Conservation (phyloP, 2,797 vertebrate species). For the Ibycter americanus region DNA sequence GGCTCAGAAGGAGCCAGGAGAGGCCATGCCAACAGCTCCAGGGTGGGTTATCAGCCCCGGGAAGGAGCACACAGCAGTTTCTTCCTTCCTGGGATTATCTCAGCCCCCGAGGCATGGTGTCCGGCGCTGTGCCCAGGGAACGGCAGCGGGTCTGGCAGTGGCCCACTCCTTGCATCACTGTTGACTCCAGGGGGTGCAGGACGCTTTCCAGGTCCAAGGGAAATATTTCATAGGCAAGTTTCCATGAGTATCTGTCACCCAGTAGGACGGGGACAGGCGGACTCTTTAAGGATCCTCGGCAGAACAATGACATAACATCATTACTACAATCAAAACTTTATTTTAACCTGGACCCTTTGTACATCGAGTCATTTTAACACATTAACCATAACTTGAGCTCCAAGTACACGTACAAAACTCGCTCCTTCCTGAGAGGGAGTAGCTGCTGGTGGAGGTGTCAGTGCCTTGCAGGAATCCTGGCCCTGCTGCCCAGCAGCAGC, state of each 20-base stretch:
- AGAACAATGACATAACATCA: background rate
- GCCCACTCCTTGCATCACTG: background rate
- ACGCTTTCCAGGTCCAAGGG: background rate
- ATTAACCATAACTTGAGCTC: background rate
- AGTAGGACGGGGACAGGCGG: rapidly evolving
- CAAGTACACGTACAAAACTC: background rate
- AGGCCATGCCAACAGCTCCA: constrained; percentile 7
- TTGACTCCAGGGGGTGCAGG: constrained; percentile 21
- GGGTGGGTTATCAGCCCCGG: constrained; percentile 32
- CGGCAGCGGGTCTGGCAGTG: background rate
- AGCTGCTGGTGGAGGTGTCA: background rate
- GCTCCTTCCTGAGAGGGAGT: background rate
- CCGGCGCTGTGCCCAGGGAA: background rate
- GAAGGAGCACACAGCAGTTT: background rate
- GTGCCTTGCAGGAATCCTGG: background rate
- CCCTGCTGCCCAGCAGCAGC: background rate
- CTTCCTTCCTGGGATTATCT: constrained; percentile 66
- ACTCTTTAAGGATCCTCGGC: background rate
- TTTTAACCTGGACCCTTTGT: background rate
- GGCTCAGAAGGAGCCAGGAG: background rate
- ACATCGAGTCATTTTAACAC: background rate
- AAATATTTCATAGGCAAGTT: background rate
- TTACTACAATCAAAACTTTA: background rate
- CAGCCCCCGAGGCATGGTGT: background rate
- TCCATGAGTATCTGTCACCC: background rate